Base-by-base conservation (phyloP, 2,113 vertebrate genomes). In the Rattus rattus region DNA sequence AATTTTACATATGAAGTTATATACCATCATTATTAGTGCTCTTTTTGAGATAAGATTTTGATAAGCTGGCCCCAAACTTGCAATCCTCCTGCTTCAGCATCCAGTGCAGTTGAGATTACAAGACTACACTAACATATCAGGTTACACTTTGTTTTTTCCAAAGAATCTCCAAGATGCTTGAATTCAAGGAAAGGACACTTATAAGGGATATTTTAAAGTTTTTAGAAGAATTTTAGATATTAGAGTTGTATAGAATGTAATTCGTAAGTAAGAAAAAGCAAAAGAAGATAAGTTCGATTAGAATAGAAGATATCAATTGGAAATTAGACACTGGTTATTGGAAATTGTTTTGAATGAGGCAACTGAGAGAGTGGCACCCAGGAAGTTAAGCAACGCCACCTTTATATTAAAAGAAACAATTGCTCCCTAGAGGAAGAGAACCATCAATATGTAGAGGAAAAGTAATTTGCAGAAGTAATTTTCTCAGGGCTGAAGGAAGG, bases 91-190 rank as follows among this genome's bases (percentile, higher is more conserved):
- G 14, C 33, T 26, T 86, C 43, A 22, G 43, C 19, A 17, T 86
- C 5, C 28, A 20, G 28, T 20, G 10, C 7, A 49, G 26, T 39
- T 49, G 14, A 20, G 61, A 86, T 49, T 67, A 65, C 43, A 86
- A 63, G 28, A 12, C 14, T 67, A 69, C 1, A 33, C 28, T 6
- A 4, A 5, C 16, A 49, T 22, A 2, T 22, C 43, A 49, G 17
- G 39, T 67, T 67, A 86, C 5, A 86, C 30, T 16, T 69, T 28
- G 39, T 70, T 81, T n/a, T 95, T 52, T 81, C 47, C 47, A 86
- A 28, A 95, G 30, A 92, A 75, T 63, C n/a, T 52, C 61, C 11
- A 94, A 94, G 7, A 61, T 47, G 43, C 91, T 69, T 95, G 19
- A 90, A 52, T 52, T 85, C 39, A 49, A 81, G 59, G 7, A 73